Evolutionary conservation across 2,888 invertebrate genomes (phyloP), one percentile per base, ranked within the genome.

Genomic region (Xanthostigma xanthostigma): DNA sequence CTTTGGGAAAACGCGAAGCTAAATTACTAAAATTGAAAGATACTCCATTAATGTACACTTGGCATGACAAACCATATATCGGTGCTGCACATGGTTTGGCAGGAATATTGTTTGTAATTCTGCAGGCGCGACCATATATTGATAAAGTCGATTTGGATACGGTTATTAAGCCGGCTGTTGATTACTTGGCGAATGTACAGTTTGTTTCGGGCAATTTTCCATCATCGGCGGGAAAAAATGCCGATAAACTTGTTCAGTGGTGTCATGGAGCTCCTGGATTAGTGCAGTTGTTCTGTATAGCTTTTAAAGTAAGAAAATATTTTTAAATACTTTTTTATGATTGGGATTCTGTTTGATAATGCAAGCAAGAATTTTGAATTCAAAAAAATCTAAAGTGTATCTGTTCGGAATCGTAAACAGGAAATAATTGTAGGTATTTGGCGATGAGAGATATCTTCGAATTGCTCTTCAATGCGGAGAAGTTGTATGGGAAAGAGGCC

Each of bases 261-360:
- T 93, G 93, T 67, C 92, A 93, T 63, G 93, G 93, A n/a, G 88
- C 91, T 17, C 88, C 92, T 13, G 91, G 91, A 38, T 84, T 86
- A 69, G 74, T 87, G 11, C 78, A 82, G 56, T 67, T 87, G 56
- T 84, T 79, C 56, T 65, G 74, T 53, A 66, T 76, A 55, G 84
- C 87, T 40, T 72, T 78, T 59, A 70, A 82, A 72, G 84, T 85
- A 64, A 51, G 51, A 38, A 9, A 17, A 36, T 13, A 12, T 47
- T 44, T 11, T 0, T 43, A 9, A 41, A 36, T 38, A 34, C 9
- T 11, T 17, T 38, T 33, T 50, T 12, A 38, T 38, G 4, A 3
- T n/a, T 12, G 12, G 38, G 11, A 38, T 38, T n/a, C 38, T 42
- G 9, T 8, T 8, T 13, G 33, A 13, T 41, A 41, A n/a, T 8